These are phyloP conservation scores for Numenius arquata DNA, from an alignment of 2,113 vertebrate genomes.

Conservation along the genomic window DNA sequence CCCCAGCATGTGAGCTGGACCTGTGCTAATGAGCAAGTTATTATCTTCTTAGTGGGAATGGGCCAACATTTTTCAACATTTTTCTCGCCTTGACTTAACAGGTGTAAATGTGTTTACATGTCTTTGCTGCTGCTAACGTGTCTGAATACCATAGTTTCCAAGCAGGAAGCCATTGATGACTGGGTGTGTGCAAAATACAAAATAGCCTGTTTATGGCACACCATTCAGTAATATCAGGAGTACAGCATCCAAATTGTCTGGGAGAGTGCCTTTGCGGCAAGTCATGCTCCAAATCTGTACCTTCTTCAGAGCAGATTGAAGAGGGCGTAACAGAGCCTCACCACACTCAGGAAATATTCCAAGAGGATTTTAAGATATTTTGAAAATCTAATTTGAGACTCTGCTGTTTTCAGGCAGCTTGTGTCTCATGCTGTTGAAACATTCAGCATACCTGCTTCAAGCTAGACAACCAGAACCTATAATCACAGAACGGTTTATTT, in stretches of 20 bases:
- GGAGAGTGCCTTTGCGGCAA: neutral
- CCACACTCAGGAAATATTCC: neutral
- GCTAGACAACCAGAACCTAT: neutral
- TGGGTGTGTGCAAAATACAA: neutral
- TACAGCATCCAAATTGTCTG: neutral
- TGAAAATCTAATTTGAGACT: neutral
- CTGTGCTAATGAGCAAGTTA: neutral
- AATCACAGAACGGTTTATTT: neutral
- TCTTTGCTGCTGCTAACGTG: neutral
- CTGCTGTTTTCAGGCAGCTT: neutral
- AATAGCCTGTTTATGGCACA: neutral
- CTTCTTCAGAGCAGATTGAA: neutral
- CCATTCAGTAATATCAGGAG: neutral
- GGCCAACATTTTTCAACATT: neutral
- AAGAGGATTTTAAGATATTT: constrained; percentile 10
- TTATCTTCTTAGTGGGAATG: neutral
- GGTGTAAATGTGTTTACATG: neutral
- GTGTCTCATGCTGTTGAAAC: neutral
- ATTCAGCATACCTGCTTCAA: neutral
- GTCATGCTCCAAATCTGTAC: neutral
- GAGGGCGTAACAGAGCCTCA: neutral
- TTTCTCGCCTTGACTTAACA: constrained; percentile 14
- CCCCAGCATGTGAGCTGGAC: neutral
- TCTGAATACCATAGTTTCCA: constrained; percentile 17
- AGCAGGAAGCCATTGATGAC: constrained; percentile 39